Percentiles rank a stretch among this genome's conserved stretches.
Evolutionary conservation across 2,113 vertebrate genomes (phyloP).

Genomic region (Crotalus horridus): DNA sequence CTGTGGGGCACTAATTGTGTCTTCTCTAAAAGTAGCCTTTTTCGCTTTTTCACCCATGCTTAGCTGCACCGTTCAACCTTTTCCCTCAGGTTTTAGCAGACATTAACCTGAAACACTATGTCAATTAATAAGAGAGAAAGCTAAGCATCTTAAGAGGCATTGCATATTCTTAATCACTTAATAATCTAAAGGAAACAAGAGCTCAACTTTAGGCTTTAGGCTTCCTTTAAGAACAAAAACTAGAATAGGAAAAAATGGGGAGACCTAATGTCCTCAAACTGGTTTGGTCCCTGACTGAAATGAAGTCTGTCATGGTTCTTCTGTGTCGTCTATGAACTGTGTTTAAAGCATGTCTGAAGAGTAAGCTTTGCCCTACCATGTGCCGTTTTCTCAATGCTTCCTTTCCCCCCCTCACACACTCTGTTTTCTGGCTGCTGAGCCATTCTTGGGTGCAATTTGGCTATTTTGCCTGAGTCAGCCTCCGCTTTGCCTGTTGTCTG

Average conservation of each 20-base stretch:
- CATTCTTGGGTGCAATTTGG: conserved; percentile 19
- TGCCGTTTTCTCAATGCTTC: conserved; percentile 20
- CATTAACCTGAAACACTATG: neutral
- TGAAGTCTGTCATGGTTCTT: neutral
- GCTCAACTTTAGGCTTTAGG: neutral
- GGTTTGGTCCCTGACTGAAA: neutral
- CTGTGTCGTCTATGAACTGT: neutral
- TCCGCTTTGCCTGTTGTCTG: conserved; percentile 52
- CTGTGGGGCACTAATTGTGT: neutral
- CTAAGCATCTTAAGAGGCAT: neutral
- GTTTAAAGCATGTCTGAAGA: conserved; percentile 6
- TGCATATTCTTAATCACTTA: neutral
- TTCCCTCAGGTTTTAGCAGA: conserved; percentile 30
- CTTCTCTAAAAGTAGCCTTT: neutral
- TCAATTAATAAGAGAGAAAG: neutral
- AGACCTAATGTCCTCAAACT: neutral
- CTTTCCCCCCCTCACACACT: conserved; percentile 19
- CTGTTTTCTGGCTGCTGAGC: conserved; percentile 12
- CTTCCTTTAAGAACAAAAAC: neutral
- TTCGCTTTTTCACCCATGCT: neutral
- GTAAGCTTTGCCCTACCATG: neutral
- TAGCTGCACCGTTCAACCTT: neutral
- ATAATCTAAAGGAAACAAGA: conserved; percentile 12
- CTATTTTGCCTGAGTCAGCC: conserved; percentile 56
- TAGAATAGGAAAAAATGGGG: neutral